Evolutionary conservation across 2,888 invertebrate genomes (phyloP), one percentile per base, ranked within the genome.

Genomic region (Ochropleura plecta): DNA sequence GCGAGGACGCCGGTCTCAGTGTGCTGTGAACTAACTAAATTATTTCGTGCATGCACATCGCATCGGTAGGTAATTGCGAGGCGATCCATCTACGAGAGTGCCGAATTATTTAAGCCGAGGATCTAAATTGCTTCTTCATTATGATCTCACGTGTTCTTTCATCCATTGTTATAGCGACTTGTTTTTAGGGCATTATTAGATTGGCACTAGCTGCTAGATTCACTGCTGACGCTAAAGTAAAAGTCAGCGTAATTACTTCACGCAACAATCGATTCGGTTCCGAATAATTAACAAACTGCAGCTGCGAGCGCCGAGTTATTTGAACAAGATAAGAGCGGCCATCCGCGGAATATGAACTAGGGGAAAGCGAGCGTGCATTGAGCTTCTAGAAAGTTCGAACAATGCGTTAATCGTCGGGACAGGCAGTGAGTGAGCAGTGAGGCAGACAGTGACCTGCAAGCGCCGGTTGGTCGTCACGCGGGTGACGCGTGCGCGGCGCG

Each of bases 351-450:
- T 88, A 82, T 82, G 85, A 83, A 83, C 75, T 82, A 84, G 84
- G 86, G 86, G 90, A 90, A 90, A 90, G 90, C 84, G 81, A 73
- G 67, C 82, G 82, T 77, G 78, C 69, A 76, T 79, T 74, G 84
- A 86, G 88, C 88, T 90, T 90, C 89, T 91, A 92, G 92, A 91
- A 92, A 92, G 91, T 91, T 88, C 87, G 85, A 84, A 86, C 87
- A 88, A 88, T 88, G 87, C 90, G 89, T 88, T 89, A 91, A 90
- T 91, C 88, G 89, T 84, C 79, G 82, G 85, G 85, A 81, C 77
- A 81, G 80, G 86, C 84, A 71, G 77, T 65, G 79, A 80, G 51
- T 70, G 70, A 70, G 46, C 44, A 46, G 44, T 62, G 80, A 68
- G 66, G 76, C 83, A 89, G 89, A 86, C 89, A 88, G 84, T 90